phyloP scores from a whole-genome alignment of 2,888 invertebrate genomes.

The Limnephilus marmoratus region DNA sequence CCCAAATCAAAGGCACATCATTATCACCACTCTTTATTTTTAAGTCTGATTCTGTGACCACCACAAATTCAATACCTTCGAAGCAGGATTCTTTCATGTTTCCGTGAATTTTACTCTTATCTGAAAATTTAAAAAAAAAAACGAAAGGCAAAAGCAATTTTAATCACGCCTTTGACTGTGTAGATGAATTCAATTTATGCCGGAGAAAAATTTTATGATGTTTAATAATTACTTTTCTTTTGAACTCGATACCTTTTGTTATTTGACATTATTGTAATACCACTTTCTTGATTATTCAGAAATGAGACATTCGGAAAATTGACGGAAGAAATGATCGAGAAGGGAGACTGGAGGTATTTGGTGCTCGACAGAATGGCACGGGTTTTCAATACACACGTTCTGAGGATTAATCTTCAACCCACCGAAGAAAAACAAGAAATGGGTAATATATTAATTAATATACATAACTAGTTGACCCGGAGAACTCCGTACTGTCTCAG shows the following conservation, averaged over 20 bases:
- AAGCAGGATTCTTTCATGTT: not conserved
- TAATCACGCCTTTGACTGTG: not conserved
- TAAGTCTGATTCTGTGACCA: not conserved
- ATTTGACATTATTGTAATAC: not conserved
- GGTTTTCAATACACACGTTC: slow-evolving; percentile 80
- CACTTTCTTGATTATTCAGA: slow-evolving; percentile 43
- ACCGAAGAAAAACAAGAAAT: slow-evolving; percentile 52
- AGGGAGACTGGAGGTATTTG: slow-evolving; percentile 79
- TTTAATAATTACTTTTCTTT: not conserved
- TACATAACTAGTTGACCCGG: no score
- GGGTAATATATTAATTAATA: slow-evolving; percentile 31
- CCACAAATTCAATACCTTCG: not conserved
- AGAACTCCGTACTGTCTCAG: no score
- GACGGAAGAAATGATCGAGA: slow-evolving; percentile 68
- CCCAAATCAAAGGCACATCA: not conserved
- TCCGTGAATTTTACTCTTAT: not conserved
- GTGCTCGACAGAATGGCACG: slow-evolving; percentile 78
- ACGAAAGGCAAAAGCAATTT: not conserved
- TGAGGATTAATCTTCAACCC: slow-evolving; percentile 78
- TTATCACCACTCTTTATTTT: not conserved
- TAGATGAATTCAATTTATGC: not conserved
- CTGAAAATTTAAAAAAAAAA: not conserved
- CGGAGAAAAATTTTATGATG: not conserved
- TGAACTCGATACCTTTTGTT: not conserved
- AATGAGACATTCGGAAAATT: slow-evolving; percentile 45